Percentiles rank a stretch among this genome's conserved stretches.
These are phyloP conservation scores for Littorina saxatilis DNA, from an alignment of 1,140 invertebrate species.

Conservation along the genomic window DNA sequence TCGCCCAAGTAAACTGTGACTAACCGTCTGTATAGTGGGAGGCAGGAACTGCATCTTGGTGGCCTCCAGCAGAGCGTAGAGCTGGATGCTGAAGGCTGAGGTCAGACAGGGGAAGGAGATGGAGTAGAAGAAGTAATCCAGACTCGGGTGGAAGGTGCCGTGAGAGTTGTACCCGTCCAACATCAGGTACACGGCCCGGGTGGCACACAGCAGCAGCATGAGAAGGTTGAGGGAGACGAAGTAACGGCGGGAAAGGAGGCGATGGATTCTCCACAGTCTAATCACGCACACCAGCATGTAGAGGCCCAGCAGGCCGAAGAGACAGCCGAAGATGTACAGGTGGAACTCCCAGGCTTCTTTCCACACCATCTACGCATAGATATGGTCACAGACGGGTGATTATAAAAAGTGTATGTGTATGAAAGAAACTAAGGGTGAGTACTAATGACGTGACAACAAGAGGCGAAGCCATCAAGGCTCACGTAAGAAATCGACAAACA, in stretches of 20 bases:
- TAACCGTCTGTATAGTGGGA: constrained; percentile 79
- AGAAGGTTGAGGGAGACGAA: constrained; percentile 89
- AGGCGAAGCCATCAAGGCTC: too few relatives aligned
- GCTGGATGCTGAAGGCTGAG: constrained; percentile 89
- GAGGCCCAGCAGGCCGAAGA: constrained; percentile 87
- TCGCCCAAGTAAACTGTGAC: background rate
- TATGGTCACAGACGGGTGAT: too few relatives aligned
- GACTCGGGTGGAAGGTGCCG: constrained; percentile 84
- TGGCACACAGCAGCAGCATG: constrained; percentile 86
- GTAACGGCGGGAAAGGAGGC: constrained; percentile 79
- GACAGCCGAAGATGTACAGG: constrained; percentile 88
- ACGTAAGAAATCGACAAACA: too few relatives aligned
- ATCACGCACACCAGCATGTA: constrained; percentile 81
- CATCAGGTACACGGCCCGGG: constrained; percentile 90
- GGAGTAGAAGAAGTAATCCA: constrained; percentile 86
- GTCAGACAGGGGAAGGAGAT: constrained; percentile 83
- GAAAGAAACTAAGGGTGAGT: background rate
- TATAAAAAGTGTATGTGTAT: background rate
- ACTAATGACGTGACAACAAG: too few relatives aligned
- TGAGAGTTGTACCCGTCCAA: constrained; percentile 93
- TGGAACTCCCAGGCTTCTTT: constrained; percentile 91
- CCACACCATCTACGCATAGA: constrained; percentile 67
- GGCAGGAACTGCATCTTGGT: constrained; percentile 75
- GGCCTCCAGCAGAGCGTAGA: constrained; percentile 88
- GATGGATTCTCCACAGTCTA: constrained; percentile 61